Conservation (phyloP, 92 coral and sea anemone genomes). For the Galaxea fascicularis region DNA sequence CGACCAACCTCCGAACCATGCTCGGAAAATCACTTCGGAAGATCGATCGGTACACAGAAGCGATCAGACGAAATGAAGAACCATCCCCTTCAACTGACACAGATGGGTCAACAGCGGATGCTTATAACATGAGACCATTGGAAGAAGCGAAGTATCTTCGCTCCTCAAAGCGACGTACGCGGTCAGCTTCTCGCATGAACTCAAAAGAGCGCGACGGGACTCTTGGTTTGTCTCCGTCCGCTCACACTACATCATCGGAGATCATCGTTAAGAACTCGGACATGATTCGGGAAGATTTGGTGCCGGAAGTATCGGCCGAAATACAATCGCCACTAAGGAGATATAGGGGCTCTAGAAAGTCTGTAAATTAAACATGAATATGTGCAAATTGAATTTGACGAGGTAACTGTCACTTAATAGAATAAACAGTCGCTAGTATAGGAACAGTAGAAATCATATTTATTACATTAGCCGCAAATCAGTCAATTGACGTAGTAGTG, state of each 20-base stretch:
- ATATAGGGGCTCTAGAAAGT: slow-evolving; percentile 60
- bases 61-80: slow-evolving; percentile 75
- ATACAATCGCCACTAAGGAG: slow-evolving; percentile 74
- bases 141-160: slow-evolving; percentile 55
- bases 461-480: too few species aligned
- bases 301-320: slow-evolving; percentile 20
- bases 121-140: slow-evolving; percentile 42
- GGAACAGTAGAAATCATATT: not conserved
- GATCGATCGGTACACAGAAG: slow-evolving; percentile 87
- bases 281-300: slow-evolving; percentile 3
- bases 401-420: not conserved
- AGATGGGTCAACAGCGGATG: slow-evolving; percentile 71
- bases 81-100: slow-evolving; percentile 72
- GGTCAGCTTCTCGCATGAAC: slow-evolving; percentile 70
- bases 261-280: slow-evolving; percentile 16
- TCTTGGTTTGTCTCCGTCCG: slow-evolving; percentile 6
- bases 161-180: slow-evolving; percentile 69
- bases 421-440: not conserved
- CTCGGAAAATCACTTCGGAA: slow-evolving; percentile 91
- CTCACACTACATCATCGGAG: slow-evolving; percentile 15
- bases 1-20: slow-evolving; percentile 86
- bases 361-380: slow-evolving; percentile 37
- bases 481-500: too few species aligned
- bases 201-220: slow-evolving; percentile 34
- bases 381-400: too few species aligned